phyloP scores from a whole-genome alignment of 2,797 vertebrate genomes.

The Cyprinella venusta region DNA sequence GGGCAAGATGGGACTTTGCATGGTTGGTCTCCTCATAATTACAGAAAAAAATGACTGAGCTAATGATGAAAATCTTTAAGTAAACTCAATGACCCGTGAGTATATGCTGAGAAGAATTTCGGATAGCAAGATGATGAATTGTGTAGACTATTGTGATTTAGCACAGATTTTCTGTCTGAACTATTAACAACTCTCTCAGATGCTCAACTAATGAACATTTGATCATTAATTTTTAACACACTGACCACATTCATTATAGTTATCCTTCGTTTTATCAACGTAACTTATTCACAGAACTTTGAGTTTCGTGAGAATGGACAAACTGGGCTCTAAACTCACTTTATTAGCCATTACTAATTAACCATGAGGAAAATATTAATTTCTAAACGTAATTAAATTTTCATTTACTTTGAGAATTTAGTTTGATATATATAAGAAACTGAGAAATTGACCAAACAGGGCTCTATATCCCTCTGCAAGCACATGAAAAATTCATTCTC shows the following conservation, averaged over 20 bases:
- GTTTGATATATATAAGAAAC: not conserved
- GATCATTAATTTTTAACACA: not conserved
- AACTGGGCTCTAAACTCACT: not conserved
- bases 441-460: conserved; percentile 22
- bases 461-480: not conserved
- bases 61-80: conserved; percentile 4
- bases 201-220: too few species aligned
- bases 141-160: not conserved
- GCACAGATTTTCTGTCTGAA: not conserved
- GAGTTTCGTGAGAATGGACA: not conserved
- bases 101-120: not conserved
- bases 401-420: not conserved
- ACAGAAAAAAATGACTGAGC: not conserved
- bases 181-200: not conserved
- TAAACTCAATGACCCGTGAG: not conserved
- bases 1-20: not conserved
- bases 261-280: not conserved
- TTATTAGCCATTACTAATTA: not conserved
- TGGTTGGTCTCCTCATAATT: not conserved
- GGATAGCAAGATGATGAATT: not conserved
- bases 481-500: conserved; percentile 7
- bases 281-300: not conserved
- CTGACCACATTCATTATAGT: not conserved
- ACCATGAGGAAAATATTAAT: not conserved
- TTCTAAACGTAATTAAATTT: not conserved